These are phyloP conservation scores for Tachina grossa DNA, from an alignment of 2,888 invertebrate genomes.

Conservation along the genomic window DNA sequence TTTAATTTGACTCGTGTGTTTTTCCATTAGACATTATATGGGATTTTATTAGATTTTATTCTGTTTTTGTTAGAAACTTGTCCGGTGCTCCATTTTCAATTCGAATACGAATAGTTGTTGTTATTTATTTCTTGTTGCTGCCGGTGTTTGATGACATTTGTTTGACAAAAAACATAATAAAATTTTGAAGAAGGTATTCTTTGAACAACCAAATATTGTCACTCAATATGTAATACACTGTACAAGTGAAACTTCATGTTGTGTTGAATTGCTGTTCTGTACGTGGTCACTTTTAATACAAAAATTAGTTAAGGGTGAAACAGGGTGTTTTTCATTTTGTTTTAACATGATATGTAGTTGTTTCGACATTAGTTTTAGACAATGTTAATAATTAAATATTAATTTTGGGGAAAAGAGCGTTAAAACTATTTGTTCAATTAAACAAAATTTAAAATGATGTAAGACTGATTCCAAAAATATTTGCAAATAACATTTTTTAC, in stretches of 20 bases:
- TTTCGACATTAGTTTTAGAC: too few species aligned
- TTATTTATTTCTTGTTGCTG: slow-evolving; percentile 26
- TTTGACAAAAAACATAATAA: slow-evolving; percentile 55
- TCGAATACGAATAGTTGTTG: slow-evolving; percentile 16
- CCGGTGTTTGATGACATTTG: slow-evolving; percentile 61
- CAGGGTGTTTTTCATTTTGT: too few species aligned
- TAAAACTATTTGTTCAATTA: background rate
- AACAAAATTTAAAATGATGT: background rate
- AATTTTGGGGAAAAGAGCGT: too few species aligned
- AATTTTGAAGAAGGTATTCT: slow-evolving; percentile 53
- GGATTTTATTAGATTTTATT: slow-evolving; percentile 61
- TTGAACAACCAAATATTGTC: slow-evolving; percentile 15
- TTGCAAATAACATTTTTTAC: background rate
- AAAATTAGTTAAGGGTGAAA: too few species aligned
- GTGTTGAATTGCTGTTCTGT: background rate
- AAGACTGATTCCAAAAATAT: background rate
- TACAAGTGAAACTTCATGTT: background rate
- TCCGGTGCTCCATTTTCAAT: slow-evolving; percentile 16
- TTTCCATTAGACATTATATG: slow-evolving; percentile 45
- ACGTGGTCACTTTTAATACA: too few species aligned
- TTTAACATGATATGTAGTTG: too few species aligned
- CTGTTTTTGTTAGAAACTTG: slow-evolving; percentile 39
- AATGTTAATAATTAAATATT: too few species aligned
- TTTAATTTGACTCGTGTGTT: slow-evolving; percentile 38
- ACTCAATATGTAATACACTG: background rate